Conservation (phyloP, 2,797 vertebrate species). For the Euphonia xanthogaster region DNA sequence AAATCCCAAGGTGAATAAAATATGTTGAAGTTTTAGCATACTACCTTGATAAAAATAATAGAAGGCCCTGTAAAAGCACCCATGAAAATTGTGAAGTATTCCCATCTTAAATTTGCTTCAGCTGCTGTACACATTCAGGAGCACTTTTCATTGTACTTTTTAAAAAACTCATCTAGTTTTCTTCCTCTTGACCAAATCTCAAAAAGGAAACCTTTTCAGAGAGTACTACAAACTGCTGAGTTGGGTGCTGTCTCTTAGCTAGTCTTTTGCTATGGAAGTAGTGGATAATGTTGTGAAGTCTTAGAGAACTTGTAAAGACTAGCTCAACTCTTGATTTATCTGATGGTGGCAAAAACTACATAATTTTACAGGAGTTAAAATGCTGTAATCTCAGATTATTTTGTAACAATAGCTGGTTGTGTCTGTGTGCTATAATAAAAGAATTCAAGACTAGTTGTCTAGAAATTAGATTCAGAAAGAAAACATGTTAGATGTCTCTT, state of each 20-base stretch:
- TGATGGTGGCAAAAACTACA: background rate
- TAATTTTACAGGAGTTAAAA: background rate
- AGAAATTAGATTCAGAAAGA: background rate
- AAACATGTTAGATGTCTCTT: background rate
- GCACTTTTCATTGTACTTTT: background rate
- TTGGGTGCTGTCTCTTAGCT: background rate
- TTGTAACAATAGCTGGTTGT: background rate
- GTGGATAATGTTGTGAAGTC: background rate
- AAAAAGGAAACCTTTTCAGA: background rate
- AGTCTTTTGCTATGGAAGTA: background rate
- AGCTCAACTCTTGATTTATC: background rate
- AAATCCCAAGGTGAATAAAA: background rate
- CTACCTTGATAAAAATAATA: background rate
- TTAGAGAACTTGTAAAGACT: background rate
- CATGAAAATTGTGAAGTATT: background rate
- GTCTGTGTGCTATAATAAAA: background rate
- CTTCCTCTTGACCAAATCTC: background rate
- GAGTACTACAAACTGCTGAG: background rate
- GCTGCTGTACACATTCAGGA: background rate
- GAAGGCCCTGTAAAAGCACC: background rate
- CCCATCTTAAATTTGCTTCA: background rate
- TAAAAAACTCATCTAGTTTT: rapidly evolving
- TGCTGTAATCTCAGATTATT: background rate
- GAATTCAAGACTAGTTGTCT: background rate
- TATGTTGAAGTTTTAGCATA: background rate